Conservation (phyloP, 2,888 invertebrate genomes). For the Diloba caeruleocephala region DNA sequence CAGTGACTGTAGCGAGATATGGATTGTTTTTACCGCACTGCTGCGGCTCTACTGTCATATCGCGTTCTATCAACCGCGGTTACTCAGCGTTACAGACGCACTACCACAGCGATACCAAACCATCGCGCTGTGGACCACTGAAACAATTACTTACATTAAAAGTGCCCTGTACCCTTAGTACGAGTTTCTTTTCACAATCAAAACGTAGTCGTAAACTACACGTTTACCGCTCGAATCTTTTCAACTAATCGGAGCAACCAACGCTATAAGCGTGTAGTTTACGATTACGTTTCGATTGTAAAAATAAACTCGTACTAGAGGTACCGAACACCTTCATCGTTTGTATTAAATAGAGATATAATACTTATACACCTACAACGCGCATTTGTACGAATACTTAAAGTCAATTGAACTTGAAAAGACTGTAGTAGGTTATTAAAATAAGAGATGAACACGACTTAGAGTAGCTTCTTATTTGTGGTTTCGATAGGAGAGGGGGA, state of each 20-base stretch:
- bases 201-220: too few species aligned
- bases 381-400: neutral
- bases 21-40: neutral
- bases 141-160: neutral
- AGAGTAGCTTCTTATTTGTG: slow-evolving; percentile 1
- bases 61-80: neutral
- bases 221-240: too few species aligned
- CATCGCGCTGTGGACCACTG: neutral
- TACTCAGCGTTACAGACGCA: neutral
- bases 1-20: neutral
- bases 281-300: neutral
- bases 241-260: too few species aligned
- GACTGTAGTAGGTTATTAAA: slow-evolving; percentile 17
- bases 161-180: neutral
- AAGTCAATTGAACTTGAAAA: slow-evolving; percentile 7
- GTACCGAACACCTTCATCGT: too few species aligned
- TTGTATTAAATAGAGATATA: too few species aligned
- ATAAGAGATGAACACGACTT: neutral
- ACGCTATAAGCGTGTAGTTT: too few species aligned
- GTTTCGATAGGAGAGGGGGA: slow-evolving; percentile 10
- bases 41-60: neutral
- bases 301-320: too few species aligned
- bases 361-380: slow-evolving; percentile 3
- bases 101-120: neutral
- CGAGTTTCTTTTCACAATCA: neutral